phyloP scores from a whole-genome alignment of 2,888 invertebrate genomes.

The Zhengitettix transpicula region DNA sequence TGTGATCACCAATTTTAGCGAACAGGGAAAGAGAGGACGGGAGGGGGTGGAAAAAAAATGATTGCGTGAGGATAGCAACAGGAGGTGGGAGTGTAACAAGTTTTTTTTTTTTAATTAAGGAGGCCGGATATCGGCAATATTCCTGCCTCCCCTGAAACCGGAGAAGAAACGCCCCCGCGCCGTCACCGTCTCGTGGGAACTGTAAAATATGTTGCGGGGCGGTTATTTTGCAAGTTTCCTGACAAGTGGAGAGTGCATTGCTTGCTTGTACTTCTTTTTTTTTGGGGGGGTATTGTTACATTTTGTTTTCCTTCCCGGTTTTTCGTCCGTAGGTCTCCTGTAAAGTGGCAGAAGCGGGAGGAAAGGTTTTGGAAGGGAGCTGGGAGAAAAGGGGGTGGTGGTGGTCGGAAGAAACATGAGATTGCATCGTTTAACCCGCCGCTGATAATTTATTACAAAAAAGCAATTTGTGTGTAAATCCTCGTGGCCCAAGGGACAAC shows the following conservation, averaged over 20 bases:
- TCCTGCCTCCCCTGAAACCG: not conserved
- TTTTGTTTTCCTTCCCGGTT: not conserved
- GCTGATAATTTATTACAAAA: slow-evolving; percentile 1
- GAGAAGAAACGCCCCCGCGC: not conserved
- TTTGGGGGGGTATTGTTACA: not conserved
- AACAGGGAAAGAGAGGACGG: too few species aligned
- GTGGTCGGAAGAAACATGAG: not conserved
- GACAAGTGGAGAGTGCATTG: not conserved
- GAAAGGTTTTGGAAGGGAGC: not conserved
- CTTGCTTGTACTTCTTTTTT: not conserved
- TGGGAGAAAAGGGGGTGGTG: not conserved
- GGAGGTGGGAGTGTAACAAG: too few species aligned
- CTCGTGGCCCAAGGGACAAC: not conserved
- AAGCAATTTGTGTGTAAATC: slow-evolving; percentile 2
- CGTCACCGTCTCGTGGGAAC: not conserved
- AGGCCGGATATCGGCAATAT: not conserved
- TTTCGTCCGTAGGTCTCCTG: not conserved
- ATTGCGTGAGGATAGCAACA: too few species aligned
- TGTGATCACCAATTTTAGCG: too few species aligned
- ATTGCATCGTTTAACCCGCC: not conserved
- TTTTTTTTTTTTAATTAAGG: not conserved
- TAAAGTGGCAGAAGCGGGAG: not conserved
- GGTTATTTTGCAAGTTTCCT: slow-evolving; percentile 1
- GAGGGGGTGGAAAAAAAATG: too few species aligned
- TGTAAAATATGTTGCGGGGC: not conserved